Evolutionary conservation across 2,888 invertebrate genomes (phyloP).

Genomic region (Stenoptilia bipunctidactyla): DNA sequence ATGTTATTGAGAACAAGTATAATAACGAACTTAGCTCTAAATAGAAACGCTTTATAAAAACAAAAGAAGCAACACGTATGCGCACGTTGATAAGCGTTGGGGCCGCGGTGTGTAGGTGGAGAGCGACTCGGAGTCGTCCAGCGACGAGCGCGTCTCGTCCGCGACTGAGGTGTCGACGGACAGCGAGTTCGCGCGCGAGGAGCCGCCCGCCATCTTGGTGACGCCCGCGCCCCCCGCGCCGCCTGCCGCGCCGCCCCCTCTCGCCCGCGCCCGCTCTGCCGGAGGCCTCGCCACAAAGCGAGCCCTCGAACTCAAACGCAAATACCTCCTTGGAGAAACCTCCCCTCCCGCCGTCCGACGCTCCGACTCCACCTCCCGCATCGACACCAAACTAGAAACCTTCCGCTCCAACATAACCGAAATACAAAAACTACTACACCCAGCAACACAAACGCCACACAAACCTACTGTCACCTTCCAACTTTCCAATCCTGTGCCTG

Average conservation of each 20-base stretch:
- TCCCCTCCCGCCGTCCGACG: slow-evolving; percentile 78
- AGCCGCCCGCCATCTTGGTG: slow-evolving; percentile 77
- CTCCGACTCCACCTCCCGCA: slow-evolving; percentile 85
- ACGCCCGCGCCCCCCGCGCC: slow-evolving; percentile 84
- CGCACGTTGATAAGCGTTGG: not conserved
- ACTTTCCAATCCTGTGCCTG: slow-evolving; percentile 66
- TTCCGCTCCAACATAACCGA: slow-evolving; percentile 89
- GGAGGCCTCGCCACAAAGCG: slow-evolving; percentile 90
- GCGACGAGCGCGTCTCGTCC: slow-evolving; percentile 77
- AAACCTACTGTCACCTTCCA: slow-evolving; percentile 37
- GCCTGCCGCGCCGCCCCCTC: slow-evolving; percentile 72
- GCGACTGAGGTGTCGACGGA: slow-evolving; percentile 94
- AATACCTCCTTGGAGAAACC: slow-evolving; percentile 83
- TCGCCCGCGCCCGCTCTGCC: slow-evolving; percentile 87
- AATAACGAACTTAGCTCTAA: no score
- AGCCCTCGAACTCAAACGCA: slow-evolving; percentile 87
- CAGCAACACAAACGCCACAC: slow-evolving; percentile 71
- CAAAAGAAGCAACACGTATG: not conserved
- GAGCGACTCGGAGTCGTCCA: slow-evolving; percentile 74
- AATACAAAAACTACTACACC: slow-evolving; percentile 87
- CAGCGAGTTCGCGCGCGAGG: slow-evolving; percentile 91
- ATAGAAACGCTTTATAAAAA: no score
- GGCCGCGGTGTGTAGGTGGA: slow-evolving; percentile 32
- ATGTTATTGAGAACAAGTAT: no score
- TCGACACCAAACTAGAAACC: slow-evolving; percentile 87